Base-by-base conservation (phyloP, 2,888 invertebrate species). In the Chromoteleia sp. region DNA sequence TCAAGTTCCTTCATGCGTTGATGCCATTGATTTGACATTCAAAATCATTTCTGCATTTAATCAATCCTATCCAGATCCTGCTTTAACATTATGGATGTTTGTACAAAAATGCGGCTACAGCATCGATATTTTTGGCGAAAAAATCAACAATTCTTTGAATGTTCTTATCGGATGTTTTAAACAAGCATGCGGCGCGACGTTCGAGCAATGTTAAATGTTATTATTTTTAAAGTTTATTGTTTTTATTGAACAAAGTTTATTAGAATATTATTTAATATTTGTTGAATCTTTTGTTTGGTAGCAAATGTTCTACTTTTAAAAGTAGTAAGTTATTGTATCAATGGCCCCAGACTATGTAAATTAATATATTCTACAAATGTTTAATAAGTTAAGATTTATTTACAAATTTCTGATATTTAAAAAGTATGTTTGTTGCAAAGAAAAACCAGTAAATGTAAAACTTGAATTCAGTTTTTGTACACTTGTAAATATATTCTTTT, bases 101-200 rank as follows among this genome's bases (percentile, higher is more conserved):
- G 61, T 76, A n/a, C 59, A 76, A 12, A 76, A 68, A 29, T 68
- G 68, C 25, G 76, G 67, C 2, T 76, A 68, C 30, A 68, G 68
- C 17, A 76, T 76, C 14, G 52, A 76, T n/a, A 52, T 67, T 41
- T 71, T 71, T 48, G 71, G 71, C 19, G 71, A 71, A 71, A 71
- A 71, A 41, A 71, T 71, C 3, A 71, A 71, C 15, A 71, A 71
- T 30, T 71, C 71, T 1, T 41, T 71, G 15, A 71, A 71, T 19
- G 71, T 71, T 41, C 50, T 71, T 15, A 71, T 71, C 1, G 71
- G 71, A 1, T 71, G 71, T 52, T 71, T 71, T 15, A 71, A 71
- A 36, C 70, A 70, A 58, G 70, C 56, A 21, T 58, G 21, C n/a
- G 17, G 7, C 7, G 21, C 36, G 25, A 36, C 7, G n/a, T 2